Percentiles rank a stretch among this genome's conserved stretches.
phyloP scores from a whole-genome alignment of 2,797 vertebrate genomes.

The Tinamus major region DNA sequence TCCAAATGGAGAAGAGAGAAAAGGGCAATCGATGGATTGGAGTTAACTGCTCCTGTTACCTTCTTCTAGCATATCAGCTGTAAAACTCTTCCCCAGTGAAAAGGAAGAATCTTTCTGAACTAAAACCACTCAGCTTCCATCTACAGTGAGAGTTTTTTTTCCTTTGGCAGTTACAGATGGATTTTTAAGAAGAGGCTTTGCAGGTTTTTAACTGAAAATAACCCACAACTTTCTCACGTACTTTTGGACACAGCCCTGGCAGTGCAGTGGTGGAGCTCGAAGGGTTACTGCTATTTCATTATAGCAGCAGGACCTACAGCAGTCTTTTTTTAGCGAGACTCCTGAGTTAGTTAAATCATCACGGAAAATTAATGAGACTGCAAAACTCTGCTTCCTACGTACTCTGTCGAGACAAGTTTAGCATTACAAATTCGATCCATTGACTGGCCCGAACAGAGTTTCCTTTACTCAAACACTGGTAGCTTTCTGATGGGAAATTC shows the following conservation, averaged over 20 bases:
- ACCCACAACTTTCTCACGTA: background rate
- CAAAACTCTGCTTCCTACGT: slow-evolving; percentile 52
- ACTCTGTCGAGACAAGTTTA: slow-evolving; percentile 44
- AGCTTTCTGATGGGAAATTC: background rate
- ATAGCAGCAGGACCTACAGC: background rate
- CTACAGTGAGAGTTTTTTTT: background rate
- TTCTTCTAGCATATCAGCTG: background rate
- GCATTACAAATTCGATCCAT: background rate
- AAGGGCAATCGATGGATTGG: background rate
- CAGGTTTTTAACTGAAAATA: background rate
- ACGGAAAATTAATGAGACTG: slow-evolving; percentile 64
- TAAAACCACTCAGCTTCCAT: background rate
- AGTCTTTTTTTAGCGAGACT: slow-evolving; percentile 36
- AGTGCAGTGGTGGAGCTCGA: background rate
- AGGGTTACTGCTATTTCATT: background rate
- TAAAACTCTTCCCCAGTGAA: background rate
- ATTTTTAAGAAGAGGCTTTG: slow-evolving; percentile 3
- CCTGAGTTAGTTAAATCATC: slow-evolving; percentile 25
- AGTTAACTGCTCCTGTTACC: background rate
- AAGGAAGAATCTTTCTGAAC: background rate
- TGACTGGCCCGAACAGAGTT: background rate
- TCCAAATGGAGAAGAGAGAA: background rate
- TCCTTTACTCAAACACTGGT: background rate
- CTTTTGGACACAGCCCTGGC: background rate
- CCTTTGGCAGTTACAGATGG: background rate